phyloP scores from a whole-genome alignment of 2,888 invertebrate species.

The Acronicta leporina region DNA sequence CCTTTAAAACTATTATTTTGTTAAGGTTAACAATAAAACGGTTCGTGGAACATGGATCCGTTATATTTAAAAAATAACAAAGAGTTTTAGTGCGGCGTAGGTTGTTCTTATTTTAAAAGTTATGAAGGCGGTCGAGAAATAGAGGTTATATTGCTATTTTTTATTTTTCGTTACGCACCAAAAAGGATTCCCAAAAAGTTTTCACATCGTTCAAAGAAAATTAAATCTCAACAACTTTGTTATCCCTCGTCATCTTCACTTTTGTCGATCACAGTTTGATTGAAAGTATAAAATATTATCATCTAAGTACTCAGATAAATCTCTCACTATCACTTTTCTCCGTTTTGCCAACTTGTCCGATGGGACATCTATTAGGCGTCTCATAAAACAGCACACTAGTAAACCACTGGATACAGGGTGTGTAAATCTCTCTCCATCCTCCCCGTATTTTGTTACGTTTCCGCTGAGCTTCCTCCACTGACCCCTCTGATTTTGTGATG shows the following conservation, averaged over 20 bases:
- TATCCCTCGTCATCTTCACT: slow-evolving; percentile 11
- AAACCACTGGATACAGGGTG: slow-evolving; percentile 57
- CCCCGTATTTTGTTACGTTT: slow-evolving; percentile 61
- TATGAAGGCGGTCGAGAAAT: background rate
- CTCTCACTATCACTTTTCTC: slow-evolving; percentile 29
- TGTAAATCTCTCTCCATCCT: slow-evolving; percentile 63
- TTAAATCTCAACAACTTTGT: slow-evolving; percentile 1
- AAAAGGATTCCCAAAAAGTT: slow-evolving; percentile 12
- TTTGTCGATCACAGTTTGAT: slow-evolving; percentile 19
- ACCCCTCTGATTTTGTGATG: slow-evolving; percentile 51
- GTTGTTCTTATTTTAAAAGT: slow-evolving; percentile 6
- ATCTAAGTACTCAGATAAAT: slow-evolving; percentile 37
- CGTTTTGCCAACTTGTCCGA: slow-evolving; percentile 51
- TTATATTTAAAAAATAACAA: slow-evolving; percentile 26
- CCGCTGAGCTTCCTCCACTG: slow-evolving; percentile 60
- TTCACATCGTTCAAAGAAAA: slow-evolving; percentile 12
- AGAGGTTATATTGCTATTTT: background rate
- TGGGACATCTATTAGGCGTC: slow-evolving; percentile 46
- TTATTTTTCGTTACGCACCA: background rate
- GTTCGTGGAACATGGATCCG: slow-evolving; percentile 48
- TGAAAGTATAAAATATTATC: slow-evolving; percentile 24
- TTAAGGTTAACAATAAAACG: slow-evolving; percentile 52
- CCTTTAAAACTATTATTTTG: slow-evolving; percentile 56
- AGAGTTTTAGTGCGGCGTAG: background rate
- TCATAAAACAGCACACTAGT: slow-evolving; percentile 53